These are phyloP conservation scores for Phrynosoma platyrhinos DNA, from an alignment of 2,113 vertebrate species.

Conservation along the genomic window DNA sequence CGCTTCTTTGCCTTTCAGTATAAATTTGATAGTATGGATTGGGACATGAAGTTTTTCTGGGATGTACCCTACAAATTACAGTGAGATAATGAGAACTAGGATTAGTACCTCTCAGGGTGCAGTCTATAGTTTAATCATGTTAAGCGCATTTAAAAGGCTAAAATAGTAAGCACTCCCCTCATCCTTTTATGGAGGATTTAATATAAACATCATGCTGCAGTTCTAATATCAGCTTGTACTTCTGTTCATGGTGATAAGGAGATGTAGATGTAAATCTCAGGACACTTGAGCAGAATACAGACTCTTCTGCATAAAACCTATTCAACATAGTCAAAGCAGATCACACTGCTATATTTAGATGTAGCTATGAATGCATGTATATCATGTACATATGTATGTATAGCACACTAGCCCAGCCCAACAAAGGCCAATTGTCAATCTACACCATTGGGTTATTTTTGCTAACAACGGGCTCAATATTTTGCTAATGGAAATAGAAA, in stretches of 20 bases:
- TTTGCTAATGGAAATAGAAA: not conserved
- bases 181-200: slow-evolving; percentile 43
- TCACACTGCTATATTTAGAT: not conserved
- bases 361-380: not conserved
- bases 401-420: not conserved
- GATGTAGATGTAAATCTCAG: slow-evolving; percentile 7
- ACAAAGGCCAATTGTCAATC: not conserved
- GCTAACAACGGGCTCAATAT: not conserved
- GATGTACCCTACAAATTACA: not conserved
- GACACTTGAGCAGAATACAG: not conserved
- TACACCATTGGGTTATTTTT: not conserved
- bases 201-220: slow-evolving; percentile 29
- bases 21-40: slow-evolving; percentile 1
- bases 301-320: not conserved
- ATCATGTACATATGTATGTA: not conserved
- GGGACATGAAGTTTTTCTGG: not conserved
- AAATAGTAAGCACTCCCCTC: slow-evolving; percentile 24
- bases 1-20: accelerated
- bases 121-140: slow-evolving; percentile 13
- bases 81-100: not conserved
- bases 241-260: slow-evolving; percentile 5
- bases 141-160: slow-evolving; percentile 48
- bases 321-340: not conserved
- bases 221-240: slow-evolving; percentile 6
- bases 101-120: slow-evolving; percentile 27